Evolutionary conservation across 2,888 invertebrate species (phyloP).

Genomic region (Nasonovia ribisnigri): DNA sequence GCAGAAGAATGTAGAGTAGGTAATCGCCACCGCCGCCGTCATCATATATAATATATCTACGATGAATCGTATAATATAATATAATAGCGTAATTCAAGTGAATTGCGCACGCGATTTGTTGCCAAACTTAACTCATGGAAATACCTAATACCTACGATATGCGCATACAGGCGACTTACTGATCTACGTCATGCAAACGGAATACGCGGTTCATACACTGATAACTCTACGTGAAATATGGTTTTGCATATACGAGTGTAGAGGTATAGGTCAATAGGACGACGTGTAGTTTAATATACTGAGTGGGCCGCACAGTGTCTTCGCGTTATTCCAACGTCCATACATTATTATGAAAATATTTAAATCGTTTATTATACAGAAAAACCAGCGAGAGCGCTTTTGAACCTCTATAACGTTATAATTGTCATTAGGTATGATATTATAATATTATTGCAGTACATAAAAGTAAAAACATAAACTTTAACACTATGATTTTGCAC

Average conservation of each 20-base stretch:
- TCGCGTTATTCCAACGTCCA: not conserved
- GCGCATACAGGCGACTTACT: not conserved
- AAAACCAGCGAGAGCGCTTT: not conserved
- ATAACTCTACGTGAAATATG: not conserved
- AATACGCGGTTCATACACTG: not conserved
- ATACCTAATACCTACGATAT: not conserved
- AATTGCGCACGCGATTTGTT: conserved; percentile 36
- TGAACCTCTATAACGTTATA: not conserved
- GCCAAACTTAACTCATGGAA: conserved; percentile 4
- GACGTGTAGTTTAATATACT: not conserved
- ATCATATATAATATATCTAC: not conserved
- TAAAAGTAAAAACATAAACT: not conserved
- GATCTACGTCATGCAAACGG: not conserved
- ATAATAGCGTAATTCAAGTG: conserved; percentile 3
- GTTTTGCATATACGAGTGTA: not conserved
- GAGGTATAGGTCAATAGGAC: not conserved
- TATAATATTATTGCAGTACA: not conserved
- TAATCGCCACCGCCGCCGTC: not conserved
- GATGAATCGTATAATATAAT: not conserved
- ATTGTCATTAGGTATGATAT: not conserved
- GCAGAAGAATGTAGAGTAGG: not conserved
- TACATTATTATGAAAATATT: not conserved
- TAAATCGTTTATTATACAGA: not conserved
- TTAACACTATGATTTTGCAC: not conserved
- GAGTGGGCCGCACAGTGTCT: not conserved